A percentile compares a stretch with the other conserved stretches of the same genome.
These are phyloP conservation scores for Rhagoletis pomonella DNA, from an alignment of 1,140 invertebrate genomes.

Conservation along the genomic window DNA sequence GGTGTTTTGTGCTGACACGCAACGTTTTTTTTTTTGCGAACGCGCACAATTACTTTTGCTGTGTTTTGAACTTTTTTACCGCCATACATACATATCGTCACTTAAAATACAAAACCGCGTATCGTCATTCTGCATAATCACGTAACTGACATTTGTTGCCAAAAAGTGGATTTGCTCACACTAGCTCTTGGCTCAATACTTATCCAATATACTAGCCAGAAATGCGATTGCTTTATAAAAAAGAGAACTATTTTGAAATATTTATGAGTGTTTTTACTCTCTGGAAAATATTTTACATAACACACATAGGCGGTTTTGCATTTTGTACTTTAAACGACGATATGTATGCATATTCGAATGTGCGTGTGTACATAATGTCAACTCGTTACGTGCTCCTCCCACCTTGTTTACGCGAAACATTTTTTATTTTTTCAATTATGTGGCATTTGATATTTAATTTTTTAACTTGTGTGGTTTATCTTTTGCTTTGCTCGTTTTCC, in stretches of 20 bases:
- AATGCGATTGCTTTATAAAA: too few species aligned
- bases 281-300: too few species aligned
- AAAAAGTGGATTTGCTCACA: too few species aligned
- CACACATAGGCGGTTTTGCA: too few species aligned
- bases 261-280: too few species aligned
- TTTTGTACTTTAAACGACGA: background rate
- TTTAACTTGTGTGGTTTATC: background rate
- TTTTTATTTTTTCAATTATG: constrained; percentile 49
- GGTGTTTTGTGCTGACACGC: constrained; percentile 39
- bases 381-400: constrained; percentile 11
- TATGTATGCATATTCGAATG: background rate
- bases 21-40: background rate
- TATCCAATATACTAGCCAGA: too few species aligned
- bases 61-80: background rate
- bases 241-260: too few species aligned
- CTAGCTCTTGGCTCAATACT: too few species aligned
- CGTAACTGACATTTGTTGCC: too few species aligned
- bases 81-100: background rate
- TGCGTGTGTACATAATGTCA: background rate
- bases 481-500: background rate
- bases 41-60: background rate
- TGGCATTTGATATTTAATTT: constrained; percentile 21
- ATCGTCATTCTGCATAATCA: too few species aligned
- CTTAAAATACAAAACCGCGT: too few species aligned
- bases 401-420: background rate